phyloP scores from a whole-genome alignment of 2,113 vertebrate genomes.

The Micromys minutus region DNA sequence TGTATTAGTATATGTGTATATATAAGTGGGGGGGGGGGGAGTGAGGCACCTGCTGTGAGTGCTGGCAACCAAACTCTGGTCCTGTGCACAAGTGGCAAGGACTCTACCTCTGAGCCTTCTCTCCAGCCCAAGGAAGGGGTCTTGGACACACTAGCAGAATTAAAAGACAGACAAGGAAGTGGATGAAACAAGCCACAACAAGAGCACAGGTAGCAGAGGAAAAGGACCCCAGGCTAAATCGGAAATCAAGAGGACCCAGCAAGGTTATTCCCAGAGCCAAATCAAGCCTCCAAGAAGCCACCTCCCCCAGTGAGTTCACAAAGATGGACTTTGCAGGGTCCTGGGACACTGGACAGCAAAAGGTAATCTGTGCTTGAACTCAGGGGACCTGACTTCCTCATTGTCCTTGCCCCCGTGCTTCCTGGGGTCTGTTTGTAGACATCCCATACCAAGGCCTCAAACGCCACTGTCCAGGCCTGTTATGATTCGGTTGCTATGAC shows the following conservation, averaged over 20 bases:
- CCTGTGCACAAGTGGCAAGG: neutral
- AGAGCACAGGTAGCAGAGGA: fast-evolving
- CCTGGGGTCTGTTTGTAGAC: neutral
- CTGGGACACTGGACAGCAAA: neutral
- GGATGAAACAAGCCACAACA: neutral
- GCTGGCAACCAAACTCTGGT: neutral
- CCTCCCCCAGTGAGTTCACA: neutral
- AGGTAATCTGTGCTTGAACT: neutral
- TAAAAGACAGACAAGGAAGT: neutral
- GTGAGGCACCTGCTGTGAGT: neutral
- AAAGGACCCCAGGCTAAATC: neutral
- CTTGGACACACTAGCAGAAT: neutral
- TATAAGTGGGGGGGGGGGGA: no score
- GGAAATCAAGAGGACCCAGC: no score
- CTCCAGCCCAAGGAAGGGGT: neutral
- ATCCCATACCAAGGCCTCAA: neutral
- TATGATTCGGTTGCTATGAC: neutral
- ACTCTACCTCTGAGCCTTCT: neutral
- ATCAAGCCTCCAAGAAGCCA: neutral
- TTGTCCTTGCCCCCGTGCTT: neutral
- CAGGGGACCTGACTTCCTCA: neutral
- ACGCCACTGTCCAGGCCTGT: fast-evolving
- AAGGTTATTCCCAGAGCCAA: neutral
- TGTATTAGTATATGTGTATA: no score
- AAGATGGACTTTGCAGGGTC: neutral